Base-by-base conservation (phyloP, 1,140 invertebrate genomes). In the Aradophagus sp. region DNA sequence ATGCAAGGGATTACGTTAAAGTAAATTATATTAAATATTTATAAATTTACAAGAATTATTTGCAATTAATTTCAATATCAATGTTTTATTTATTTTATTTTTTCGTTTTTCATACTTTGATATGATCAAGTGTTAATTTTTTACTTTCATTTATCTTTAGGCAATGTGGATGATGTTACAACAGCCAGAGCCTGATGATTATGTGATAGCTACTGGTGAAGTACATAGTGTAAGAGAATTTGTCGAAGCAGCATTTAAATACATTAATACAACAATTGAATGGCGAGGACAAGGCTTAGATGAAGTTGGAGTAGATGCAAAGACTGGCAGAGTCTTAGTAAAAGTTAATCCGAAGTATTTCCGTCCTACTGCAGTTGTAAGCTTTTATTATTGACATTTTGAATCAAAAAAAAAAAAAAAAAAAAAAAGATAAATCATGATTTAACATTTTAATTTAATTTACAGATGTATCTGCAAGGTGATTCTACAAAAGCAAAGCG, bases 111-210 rank as follows among this genome's bases (percentile, higher is more conserved):
- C n/a, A n/a, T 23, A 8, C 4, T 23, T 4, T 23, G 4, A 8
- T 8, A 8, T 23, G 20, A 23, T 23, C 20, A 23, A 23, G 4
- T 23, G 20, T 5, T 5, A 23, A 5, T 5, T 23, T 5, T 5
- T 23, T 23, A 23, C 4, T 5, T 23, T 23, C 4, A 5, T 66
- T 39, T 63, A 29, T 29, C 81, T 86, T 4, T 78, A 97, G 93
- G 98, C 97, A 7, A 99, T 99, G 98, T 99, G 97, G 97, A 83
- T 97, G 78, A 99, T 99, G 95, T 86, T 99, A n/a, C 98, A 99
- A 83, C 93, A 95, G 81, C 90, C 96, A 0, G 84, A 86, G 32
- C 94, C 98, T 0, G 94, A 99, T 38, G 97, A 99, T 87, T 99
- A 93, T 88, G 97, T 99, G 1, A 97, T 99, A 74, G 96, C 98